Base-by-base conservation (phyloP, 2,888 invertebrate species). In the Rutpela maculata region DNA sequence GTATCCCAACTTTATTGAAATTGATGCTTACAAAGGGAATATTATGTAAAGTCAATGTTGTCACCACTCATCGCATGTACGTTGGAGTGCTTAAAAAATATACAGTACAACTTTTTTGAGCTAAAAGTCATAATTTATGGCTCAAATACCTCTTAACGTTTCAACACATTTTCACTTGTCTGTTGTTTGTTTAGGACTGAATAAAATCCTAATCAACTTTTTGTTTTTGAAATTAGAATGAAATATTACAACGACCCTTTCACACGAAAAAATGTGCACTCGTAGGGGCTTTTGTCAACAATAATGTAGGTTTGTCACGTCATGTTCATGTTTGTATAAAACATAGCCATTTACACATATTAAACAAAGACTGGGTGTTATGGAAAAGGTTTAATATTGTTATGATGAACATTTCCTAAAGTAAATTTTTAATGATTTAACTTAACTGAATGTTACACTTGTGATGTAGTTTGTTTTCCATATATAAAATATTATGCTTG, bases 291-390 rank as follows among this genome's bases (percentile, higher is more conserved):
- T 78, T 76, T 73, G 71, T 74, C 75, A 74, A 68, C 81, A 68
- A 57, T 81, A 81, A 81, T 80, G 81, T 74, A 59, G 56, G 68
- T 78, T 78, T 69, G 78, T 81, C 81, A 81, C 81, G 81, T 77
- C 56, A 81, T 73, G 77, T 76, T 75, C 75, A 68, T 79, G 79
- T 77, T 77, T 56, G 73, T 76, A 75, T 62, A 71, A 76, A 74
- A 74, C 74, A 62, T 43, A 66, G 63, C 38, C 74, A 74, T 76
- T 76, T 76, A 72, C 74, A 78, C 78, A 67, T 74, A 78, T 76
- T 78, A 76, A 74, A 74, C 65, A 59, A 15, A 22, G 10, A 22
- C 59, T 22, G 59, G 18, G 59, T 19, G 59, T 59, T 19, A 11
- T 11, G 19, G 4, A 9, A 59, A 22, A 19, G 19, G 59, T 18